Evolutionary conservation across 2,888 invertebrate genomes (phyloP).

Genomic region (Agrotis clavis): DNA sequence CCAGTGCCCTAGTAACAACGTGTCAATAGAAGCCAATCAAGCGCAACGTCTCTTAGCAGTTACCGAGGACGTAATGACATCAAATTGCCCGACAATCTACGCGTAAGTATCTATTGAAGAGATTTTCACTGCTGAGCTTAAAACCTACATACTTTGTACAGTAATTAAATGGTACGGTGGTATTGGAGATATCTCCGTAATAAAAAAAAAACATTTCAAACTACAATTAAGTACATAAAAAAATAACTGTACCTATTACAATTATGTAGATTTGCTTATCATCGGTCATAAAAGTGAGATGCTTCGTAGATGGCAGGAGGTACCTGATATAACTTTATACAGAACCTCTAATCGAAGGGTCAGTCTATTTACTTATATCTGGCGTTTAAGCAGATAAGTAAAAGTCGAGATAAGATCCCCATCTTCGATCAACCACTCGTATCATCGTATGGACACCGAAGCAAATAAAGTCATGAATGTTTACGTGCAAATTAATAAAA

Average conservation of each 20-base stretch:
- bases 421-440: too few species aligned
- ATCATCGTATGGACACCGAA: constrained; percentile 19
- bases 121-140: constrained; percentile 55
- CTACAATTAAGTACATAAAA: constrained; percentile 40
- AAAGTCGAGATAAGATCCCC: constrained; percentile 43
- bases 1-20: constrained; percentile 68
- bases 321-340: constrained; percentile 58
- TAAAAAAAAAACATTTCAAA: constrained; percentile 47
- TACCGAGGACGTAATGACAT: constrained; percentile 61
- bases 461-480: constrained; percentile 27
- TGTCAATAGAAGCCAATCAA: constrained; percentile 73
- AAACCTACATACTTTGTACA: constrained; percentile 55
- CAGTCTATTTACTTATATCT: constrained; percentile 23
- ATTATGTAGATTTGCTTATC: constrained; percentile 64
- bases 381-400: constrained; percentile 45
- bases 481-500: constrained; percentile 19
- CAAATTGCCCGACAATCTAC: constrained; percentile 47
- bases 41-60: constrained; percentile 55
- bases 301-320: constrained; percentile 38
- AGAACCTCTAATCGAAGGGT: constrained; percentile 44
- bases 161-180: constrained; percentile 44
- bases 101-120: constrained; percentile 6
- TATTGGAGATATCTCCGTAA: constrained; percentile 48
- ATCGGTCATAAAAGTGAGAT: constrained; percentile 51
- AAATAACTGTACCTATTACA: constrained; percentile 57